These are phyloP conservation scores for Sycophaga agraensis DNA, from an alignment of 1,140 invertebrate genomes.

Conservation along the genomic window DNA sequence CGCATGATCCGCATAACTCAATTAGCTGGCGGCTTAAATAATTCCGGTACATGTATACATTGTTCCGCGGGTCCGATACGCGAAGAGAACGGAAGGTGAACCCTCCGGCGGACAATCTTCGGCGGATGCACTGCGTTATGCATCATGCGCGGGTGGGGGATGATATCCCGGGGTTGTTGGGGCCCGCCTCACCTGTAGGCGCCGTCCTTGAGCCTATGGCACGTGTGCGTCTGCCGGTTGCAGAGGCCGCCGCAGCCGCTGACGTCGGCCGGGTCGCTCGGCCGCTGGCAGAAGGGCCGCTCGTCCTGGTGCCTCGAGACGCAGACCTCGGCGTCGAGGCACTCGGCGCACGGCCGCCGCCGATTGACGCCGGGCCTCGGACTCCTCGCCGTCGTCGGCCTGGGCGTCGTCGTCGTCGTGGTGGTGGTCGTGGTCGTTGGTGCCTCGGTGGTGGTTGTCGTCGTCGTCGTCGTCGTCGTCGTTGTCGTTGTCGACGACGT, in stretches of 20 bases:
- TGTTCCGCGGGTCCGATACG: too few species aligned
- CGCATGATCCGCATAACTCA: too few species aligned
- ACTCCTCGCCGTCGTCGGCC: neutral
- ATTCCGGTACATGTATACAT: too few species aligned
- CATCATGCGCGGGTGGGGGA: too few species aligned
- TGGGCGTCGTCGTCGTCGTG: neutral
- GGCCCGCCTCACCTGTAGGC: slow-evolving; percentile 54
- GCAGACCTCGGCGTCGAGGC: slow-evolving; percentile 63
- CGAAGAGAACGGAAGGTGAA: too few species aligned
- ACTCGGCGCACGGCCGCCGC: slow-evolving; percentile 51
- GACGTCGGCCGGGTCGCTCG: slow-evolving; percentile 64
- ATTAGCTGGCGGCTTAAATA: too few species aligned
- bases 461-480: neutral
- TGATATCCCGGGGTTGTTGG: too few species aligned
- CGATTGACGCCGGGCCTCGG: neutral
- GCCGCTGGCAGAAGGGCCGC: slow-evolving; percentile 63
- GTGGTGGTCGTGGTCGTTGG: neutral
- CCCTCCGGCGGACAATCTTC: too few species aligned
- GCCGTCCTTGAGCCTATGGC: slow-evolving; percentile 65
- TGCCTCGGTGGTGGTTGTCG: neutral
- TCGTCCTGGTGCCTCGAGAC: slow-evolving; percentile 64
- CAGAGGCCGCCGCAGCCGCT: slow-evolving; percentile 77
- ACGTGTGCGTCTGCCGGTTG: slow-evolving; percentile 68
- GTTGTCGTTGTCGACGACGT: neutral
- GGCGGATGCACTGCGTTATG: too few species aligned